phyloP scores from a whole-genome alignment of 1,140 invertebrate species.

The Drosophila tani region DNA sequence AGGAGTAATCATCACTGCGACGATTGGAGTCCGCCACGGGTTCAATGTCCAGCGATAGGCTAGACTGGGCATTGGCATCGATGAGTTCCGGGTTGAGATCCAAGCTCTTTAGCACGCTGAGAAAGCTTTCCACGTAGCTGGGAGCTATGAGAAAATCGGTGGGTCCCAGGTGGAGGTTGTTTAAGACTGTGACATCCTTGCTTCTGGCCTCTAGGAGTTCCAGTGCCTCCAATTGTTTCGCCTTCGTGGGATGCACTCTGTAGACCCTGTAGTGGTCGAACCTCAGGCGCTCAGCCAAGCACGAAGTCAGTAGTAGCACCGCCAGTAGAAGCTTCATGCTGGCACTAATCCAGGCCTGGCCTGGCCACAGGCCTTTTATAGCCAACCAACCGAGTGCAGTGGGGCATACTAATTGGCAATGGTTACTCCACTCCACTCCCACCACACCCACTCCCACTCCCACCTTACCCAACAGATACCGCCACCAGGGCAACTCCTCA shows the following conservation, averaged over 20 bases:
- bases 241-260: slow-evolving; percentile 73
- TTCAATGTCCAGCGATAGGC: slow-evolving; percentile 65
- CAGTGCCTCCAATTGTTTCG: slow-evolving; percentile 74
- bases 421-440: slow-evolving; percentile 22
- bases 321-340: slow-evolving; percentile 41
- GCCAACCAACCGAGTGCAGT: slow-evolving; percentile 19
- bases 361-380: slow-evolving; percentile 31
- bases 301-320: slow-evolving; percentile 9
- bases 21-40: slow-evolving; percentile 52
- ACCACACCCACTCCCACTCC: slow-evolving; percentile 12
- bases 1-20: slow-evolving; percentile 59
- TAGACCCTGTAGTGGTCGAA: slow-evolving; percentile 85
- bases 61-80: slow-evolving; percentile 84
- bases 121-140: slow-evolving; percentile 39
- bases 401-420: slow-evolving; percentile 60
- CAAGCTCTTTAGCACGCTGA: neutral
- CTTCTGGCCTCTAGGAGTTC: slow-evolving; percentile 34
- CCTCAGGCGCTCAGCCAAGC: slow-evolving; percentile 24
- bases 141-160: slow-evolving; percentile 61
- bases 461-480: slow-evolving; percentile 50
- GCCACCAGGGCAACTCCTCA: slow-evolving; percentile 56
- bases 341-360: slow-evolving; percentile 23
- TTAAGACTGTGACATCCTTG: slow-evolving; percentile 47
- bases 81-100: slow-evolving; percentile 34
- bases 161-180: slow-evolving; percentile 40